phyloP scores from a whole-genome alignment of 2,888 invertebrate species.

The Ommatoiulus sabulosus region DNA sequence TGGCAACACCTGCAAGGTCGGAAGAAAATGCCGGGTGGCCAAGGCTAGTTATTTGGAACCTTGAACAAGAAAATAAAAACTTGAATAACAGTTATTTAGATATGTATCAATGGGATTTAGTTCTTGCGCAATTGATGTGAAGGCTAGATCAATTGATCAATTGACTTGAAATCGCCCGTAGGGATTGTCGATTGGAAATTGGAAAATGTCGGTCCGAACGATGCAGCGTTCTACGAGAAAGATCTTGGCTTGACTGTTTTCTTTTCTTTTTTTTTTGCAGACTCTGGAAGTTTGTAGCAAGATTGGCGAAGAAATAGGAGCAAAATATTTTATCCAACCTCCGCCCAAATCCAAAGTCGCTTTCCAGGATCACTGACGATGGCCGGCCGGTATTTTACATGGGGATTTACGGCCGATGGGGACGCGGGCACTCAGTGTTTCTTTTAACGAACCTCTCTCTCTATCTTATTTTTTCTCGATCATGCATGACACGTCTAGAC shows the following conservation, averaged over 20 bases:
- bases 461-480: constrained; percentile 22
- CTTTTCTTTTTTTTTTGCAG: background rate
- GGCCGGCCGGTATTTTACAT: background rate
- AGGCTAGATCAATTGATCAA: no score
- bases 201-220: background rate
- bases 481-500: constrained; percentile 34
- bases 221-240: background rate
- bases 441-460: constrained; percentile 22
- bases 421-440: constrained; percentile 15
- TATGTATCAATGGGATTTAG: no score
- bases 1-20: no score
- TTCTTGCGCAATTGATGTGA: no score
- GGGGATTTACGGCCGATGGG: constrained; percentile 24
- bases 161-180: no score
- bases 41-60: no score
- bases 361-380: constrained; percentile 48
- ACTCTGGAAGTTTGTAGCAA: constrained; percentile 27
- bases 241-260: background rate
- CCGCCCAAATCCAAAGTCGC: constrained; percentile 37
- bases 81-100: no score
- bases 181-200: background rate
- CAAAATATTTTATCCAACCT: constrained; percentile 49
- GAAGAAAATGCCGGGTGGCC: no score
- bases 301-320: constrained; percentile 45
- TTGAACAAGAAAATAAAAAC: no score